Evolutionary conservation across 2,113 vertebrate species (phyloP).

Genomic region (Empidonax traillii): DNA sequence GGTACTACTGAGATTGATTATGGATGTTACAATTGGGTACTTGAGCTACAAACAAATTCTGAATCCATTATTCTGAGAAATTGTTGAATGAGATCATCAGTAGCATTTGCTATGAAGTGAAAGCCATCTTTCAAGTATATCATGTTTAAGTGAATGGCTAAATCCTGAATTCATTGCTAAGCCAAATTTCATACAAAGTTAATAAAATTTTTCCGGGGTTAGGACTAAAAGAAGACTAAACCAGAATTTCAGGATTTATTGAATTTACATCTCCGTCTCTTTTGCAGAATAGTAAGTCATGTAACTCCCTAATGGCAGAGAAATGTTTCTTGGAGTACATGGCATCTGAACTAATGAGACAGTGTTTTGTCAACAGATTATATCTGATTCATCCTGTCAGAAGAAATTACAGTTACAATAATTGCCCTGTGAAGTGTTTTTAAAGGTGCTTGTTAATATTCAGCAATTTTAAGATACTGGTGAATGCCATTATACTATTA

Average conservation of each 20-base stretch:
- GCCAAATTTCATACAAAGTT: neutral
- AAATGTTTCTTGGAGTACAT: neutral
- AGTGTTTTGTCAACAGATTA: neutral
- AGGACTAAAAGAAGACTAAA: neutral
- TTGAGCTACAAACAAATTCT: neutral
- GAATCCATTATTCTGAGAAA: neutral
- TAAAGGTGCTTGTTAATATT: conserved; percentile 25
- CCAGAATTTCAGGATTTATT: neutral
- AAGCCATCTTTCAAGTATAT: neutral
- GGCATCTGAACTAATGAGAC: neutral
- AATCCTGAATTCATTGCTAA: neutral
- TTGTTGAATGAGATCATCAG: neutral
- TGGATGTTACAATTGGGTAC: neutral
- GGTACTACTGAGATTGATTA: neutral
- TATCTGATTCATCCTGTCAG: neutral
- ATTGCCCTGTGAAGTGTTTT: neutral
- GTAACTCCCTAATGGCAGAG: neutral
- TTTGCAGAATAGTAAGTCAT: neutral
- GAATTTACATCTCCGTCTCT: neutral
- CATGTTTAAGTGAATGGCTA: neutral
- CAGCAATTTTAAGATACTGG: neutral
- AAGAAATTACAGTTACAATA: neutral
- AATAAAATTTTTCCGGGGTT: neutral
- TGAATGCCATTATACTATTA: neutral
- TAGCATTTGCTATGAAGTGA: neutral